Percentiles rank a stretch among this genome's conserved stretches.
Evolutionary conservation across 2,113 vertebrate genomes (phyloP).

Genomic region (Microcebus jonahi): DNA sequence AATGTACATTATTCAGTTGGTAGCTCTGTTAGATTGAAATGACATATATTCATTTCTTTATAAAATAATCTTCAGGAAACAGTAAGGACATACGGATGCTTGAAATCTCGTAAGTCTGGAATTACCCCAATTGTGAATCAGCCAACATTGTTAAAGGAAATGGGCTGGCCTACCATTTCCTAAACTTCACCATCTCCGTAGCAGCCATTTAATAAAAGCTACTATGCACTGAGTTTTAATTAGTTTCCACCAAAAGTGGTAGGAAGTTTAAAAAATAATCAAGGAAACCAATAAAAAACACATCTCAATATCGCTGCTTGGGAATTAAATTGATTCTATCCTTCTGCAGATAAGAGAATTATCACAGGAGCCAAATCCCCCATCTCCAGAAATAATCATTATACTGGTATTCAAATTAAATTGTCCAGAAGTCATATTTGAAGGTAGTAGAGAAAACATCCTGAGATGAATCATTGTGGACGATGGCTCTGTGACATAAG

Average conservation of each 20-base stretch:
- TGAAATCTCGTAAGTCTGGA: constrained; percentile 79
- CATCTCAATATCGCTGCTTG: neutral
- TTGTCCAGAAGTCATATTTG: constrained; percentile 60
- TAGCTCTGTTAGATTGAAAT: constrained; percentile 56
- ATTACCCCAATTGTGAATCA: constrained; percentile 76
- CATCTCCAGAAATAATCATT: constrained; percentile 50
- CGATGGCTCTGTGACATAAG: neutral
- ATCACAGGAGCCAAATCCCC: constrained; percentile 60
- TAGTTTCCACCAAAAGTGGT: constrained; percentile 70
- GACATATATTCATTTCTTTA: constrained; percentile 26
- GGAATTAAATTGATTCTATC: constrained; percentile 54
- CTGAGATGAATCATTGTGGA: neutral
- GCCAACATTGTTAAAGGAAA: constrained; percentile 70
- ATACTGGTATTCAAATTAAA: constrained; percentile 54
- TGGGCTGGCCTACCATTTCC: constrained; percentile 71
- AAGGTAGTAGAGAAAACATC: constrained; percentile 52
- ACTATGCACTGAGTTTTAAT: constrained; percentile 71
- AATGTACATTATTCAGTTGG: constrained; percentile 49
- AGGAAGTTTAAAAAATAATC: constrained; percentile 67
- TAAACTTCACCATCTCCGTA: constrained; percentile 63
- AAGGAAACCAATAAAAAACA: constrained; percentile 57
- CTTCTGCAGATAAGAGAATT: constrained; percentile 35
- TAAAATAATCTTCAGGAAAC: constrained; percentile 60
- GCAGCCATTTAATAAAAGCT: constrained; percentile 81
- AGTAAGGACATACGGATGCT: constrained; percentile 57